These are phyloP conservation scores for Whitmania pigra DNA, from an alignment of 1,140 invertebrate species.

Conservation along the genomic window DNA sequence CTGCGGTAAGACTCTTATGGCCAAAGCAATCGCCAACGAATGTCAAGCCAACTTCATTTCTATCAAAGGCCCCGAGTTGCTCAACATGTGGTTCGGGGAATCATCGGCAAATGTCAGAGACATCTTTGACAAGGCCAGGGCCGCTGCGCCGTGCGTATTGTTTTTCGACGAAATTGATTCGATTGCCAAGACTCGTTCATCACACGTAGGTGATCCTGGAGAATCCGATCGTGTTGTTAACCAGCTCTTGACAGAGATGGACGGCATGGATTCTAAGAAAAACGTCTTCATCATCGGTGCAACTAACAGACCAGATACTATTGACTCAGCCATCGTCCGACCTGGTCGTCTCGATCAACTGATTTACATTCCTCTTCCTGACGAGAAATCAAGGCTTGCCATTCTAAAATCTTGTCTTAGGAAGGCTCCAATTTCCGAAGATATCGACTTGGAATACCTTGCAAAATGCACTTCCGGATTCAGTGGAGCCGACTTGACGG, in stretches of 20 bases:
- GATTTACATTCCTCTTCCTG: slow-evolving; percentile 97
- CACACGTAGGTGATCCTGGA: slow-evolving; percentile 67
- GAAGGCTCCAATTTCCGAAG: slow-evolving; percentile 85
- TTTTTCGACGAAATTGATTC: slow-evolving; percentile 99
- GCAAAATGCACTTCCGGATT: slow-evolving; percentile 93
- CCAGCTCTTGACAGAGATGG: slow-evolving; percentile 99
- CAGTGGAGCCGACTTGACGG: slow-evolving; percentile 95
- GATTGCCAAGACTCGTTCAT: slow-evolving; percentile 91
- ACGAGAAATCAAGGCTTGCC: slow-evolving; percentile 87
- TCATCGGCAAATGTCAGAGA: slow-evolving; percentile 98
- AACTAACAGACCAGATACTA: slow-evolving; percentile 81
- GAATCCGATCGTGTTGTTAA: slow-evolving; percentile 98
- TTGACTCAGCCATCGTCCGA: slow-evolving; percentile 94
- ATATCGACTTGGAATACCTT: slow-evolving; percentile 52
- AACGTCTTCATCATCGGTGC: slow-evolving; percentile 99
- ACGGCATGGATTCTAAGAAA: slow-evolving; percentile 98
- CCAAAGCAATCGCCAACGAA: slow-evolving; percentile 85
- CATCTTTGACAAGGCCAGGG: slow-evolving; percentile 96
- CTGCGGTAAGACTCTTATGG: slow-evolving; percentile 79
- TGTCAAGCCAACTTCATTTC: slow-evolving; percentile 92
- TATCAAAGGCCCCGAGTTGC: slow-evolving; percentile 86
- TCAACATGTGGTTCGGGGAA: slow-evolving; percentile 97
- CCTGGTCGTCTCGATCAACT: slow-evolving; percentile 96
- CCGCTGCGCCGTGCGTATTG: slow-evolving; percentile 92
- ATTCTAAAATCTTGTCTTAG: slow-evolving; percentile 87